Evolutionary conservation across 2,797 vertebrate species (phyloP).

Genomic region (Lycodopsis pacificus): DNA sequence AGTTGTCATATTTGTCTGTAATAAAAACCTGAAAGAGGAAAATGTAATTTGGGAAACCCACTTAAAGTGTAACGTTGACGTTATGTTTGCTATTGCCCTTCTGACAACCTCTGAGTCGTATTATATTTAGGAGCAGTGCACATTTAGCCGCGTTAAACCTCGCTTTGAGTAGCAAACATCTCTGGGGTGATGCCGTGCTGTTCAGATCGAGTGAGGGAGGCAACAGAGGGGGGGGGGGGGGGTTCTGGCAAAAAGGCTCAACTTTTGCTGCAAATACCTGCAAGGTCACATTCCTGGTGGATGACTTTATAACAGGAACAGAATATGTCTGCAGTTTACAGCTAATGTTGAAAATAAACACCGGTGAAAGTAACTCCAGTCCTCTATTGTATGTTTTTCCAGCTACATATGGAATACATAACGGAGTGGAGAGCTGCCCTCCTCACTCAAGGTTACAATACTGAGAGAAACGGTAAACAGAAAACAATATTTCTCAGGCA

Average conservation of each 20-base stretch:
- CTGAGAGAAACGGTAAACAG: neutral
- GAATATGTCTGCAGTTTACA: neutral
- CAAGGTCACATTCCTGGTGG: neutral
- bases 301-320: neutral
- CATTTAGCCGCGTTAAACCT: constrained; percentile 36
- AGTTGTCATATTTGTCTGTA: constrained; percentile 5
- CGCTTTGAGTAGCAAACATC: constrained; percentile 22
- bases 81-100: constrained; percentile 19
- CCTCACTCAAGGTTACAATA: neutral
- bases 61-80: neutral
- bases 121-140: constrained; percentile 43
- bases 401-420: neutral
- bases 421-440: neutral
- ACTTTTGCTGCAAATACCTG: neutral
- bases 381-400: neutral
- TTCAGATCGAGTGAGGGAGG: neutral
- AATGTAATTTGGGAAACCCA: constrained; percentile 14
- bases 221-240: too few species aligned
- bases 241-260: neutral
- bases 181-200: constrained; percentile 13
- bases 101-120: constrained; percentile 27
- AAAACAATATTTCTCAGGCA: neutral
- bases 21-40: constrained; percentile 4
- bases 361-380: neutral
- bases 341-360: neutral